phyloP scores from a whole-genome alignment of 2,113 vertebrate genomes.

The Erythrolamprus reginae region DNA sequence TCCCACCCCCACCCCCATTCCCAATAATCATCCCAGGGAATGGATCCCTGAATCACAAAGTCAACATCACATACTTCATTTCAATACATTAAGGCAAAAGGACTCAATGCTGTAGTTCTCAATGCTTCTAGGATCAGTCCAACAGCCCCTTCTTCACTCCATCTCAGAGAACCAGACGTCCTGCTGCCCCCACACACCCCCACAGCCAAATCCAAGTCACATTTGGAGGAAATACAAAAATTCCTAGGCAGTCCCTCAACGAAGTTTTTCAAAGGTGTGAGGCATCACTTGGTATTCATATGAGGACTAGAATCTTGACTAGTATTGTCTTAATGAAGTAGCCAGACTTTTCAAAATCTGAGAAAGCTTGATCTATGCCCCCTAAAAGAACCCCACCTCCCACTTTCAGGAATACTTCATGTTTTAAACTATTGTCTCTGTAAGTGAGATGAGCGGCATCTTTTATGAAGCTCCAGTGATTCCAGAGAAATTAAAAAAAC shows the following conservation, averaged over 20 bases:
- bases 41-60: slow-evolving; percentile 9
- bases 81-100: slow-evolving; percentile 16
- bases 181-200: not conserved
- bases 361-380: not conserved
- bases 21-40: not conserved
- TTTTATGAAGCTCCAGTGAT: not conserved
- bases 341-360: not conserved
- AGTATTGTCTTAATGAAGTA: not conserved
- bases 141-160: not conserved
- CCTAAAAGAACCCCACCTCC: not conserved
- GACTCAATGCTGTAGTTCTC: slow-evolving; percentile 14
- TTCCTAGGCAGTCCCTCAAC: not conserved
- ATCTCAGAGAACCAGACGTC: not conserved
- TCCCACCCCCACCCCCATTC: not conserved
- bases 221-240: not conserved
- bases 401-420: not conserved
- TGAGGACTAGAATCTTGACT: not conserved
- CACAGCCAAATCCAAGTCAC: not conserved
- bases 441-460: not conserved
- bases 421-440: not conserved
- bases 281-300: not conserved
- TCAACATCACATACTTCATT: slow-evolving; percentile 20
- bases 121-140: not conserved
- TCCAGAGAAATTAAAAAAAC: not conserved
- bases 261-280: not conserved